A percentile compares a stretch with the other conserved stretches of the same genome.
These are phyloP conservation scores for Ectemnius continuus DNA, from an alignment of 2,888 invertebrate genomes.

Conservation along the genomic window DNA sequence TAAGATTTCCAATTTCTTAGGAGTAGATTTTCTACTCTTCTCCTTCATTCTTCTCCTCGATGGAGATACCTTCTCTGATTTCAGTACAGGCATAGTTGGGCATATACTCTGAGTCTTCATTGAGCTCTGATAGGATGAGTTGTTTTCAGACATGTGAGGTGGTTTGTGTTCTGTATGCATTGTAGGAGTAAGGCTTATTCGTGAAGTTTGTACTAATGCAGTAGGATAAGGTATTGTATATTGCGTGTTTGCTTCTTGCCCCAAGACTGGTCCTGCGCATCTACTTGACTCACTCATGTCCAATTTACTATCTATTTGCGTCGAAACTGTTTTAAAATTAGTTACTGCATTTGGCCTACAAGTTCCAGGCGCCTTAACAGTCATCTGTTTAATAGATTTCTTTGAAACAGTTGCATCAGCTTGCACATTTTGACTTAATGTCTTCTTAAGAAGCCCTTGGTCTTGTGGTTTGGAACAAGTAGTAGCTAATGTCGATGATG, in stretches of 20 bases:
- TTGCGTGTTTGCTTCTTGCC: not conserved
- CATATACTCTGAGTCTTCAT: conserved; percentile 14
- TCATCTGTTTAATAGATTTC: conserved; percentile 18
- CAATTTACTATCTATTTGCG: not conserved
- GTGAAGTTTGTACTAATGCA: not conserved
- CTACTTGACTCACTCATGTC: not conserved
- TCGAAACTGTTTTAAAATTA: not conserved
- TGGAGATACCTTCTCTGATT: conserved; percentile 23
- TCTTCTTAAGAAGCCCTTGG: conserved; percentile 13
- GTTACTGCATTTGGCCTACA: not conserved
- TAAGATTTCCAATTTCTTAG: conserved; percentile 42
- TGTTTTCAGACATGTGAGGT: not conserved
- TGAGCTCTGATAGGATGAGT: not conserved
- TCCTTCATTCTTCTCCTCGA: conserved; percentile 61
- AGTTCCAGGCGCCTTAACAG: not conserved
- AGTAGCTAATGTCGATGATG: conserved; percentile 2
- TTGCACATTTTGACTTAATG: conserved; percentile 11
- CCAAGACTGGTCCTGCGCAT: not conserved
- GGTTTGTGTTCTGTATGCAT: not conserved
- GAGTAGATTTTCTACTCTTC: conserved; percentile 50
- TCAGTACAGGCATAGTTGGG: conserved; percentile 24
- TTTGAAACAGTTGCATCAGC: conserved; percentile 18
- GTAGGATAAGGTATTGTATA: not conserved
- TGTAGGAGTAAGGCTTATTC: too few relatives aligned
- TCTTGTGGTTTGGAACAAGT: conserved; percentile 28